These are phyloP conservation scores for Calyptomena viridis DNA, from an alignment of 2,113 vertebrate species.

Conservation along the genomic window DNA sequence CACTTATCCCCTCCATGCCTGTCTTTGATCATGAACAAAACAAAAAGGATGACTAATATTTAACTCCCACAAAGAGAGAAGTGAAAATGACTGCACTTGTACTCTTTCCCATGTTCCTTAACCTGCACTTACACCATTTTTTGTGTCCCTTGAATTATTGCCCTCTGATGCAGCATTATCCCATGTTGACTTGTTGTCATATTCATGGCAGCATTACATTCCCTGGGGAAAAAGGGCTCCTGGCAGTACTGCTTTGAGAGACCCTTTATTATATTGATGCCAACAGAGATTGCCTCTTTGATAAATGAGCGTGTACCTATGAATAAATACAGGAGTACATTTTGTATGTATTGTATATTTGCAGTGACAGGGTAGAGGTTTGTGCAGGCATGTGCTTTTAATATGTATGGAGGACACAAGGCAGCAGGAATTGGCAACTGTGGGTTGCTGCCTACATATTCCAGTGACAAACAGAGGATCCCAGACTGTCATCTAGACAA, in stretches of 20 bases:
- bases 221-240: not conserved
- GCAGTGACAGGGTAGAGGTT: slow-evolving; percentile 23
- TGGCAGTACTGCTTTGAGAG: slow-evolving; percentile 31
- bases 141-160: not conserved
- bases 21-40: not conserved
- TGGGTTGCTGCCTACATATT: not conserved
- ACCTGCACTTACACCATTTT: not conserved
- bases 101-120: not conserved
- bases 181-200: slow-evolving; percentile 18
- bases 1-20: not conserved
- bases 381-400: slow-evolving; percentile 5
- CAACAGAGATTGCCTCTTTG: slow-evolving; percentile 50
- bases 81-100: not conserved
- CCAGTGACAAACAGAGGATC: not conserved
- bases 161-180: slow-evolving; percentile 9
- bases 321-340: slow-evolving; percentile 58
- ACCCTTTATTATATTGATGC: slow-evolving; percentile 39
- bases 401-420: slow-evolving; percentile 17
- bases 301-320: slow-evolving; percentile 49
- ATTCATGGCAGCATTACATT: not conserved
- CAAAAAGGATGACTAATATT: not conserved
- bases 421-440: not conserved
- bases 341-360: slow-evolving; percentile 53
- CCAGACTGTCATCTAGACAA: not conserved
- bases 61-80: not conserved